Base-by-base conservation (phyloP, 2,888 invertebrate genomes). In the Volucella inanis region DNA sequence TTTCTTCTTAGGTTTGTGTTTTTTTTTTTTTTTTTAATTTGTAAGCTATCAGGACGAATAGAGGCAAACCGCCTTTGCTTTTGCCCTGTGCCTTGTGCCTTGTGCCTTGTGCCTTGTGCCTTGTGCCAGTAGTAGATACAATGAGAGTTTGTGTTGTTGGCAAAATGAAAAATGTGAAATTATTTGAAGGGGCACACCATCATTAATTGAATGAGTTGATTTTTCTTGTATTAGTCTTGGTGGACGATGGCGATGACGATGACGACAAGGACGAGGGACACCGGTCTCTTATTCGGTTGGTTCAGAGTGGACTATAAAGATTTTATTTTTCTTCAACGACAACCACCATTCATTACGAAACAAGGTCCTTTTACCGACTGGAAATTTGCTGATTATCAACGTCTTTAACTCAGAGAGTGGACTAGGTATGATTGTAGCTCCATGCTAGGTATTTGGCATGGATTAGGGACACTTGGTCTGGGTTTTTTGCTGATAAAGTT, bases 151-250 rank as follows among this genome's bases (percentile, higher is more conserved):
- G 67, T 80, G 76, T 72, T 72, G 80, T 80, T 80, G 80, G 76
- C 71, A 62, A 85, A 81, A 80, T 80, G 85, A 85, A 85, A 85
- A 80, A 85, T 85, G 85, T 72, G 85, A 80, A 85, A 85, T 85
- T 85, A 85, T 85, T 85, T 81, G 85, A 81, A 75, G 70, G 65
- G 84, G 72, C 71, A 18, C 76, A 68, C 71, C 80, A 85, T 85
- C 80, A 85, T 80, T 85, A 85, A 85, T 85, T 85, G 80, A 85
- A 85, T 80, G 76, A 85, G 85, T 80, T 85, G 80, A 80, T 76
- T 85, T 72, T 71, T 76, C 71, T 67, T 72, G 50, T 85, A 43
- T 43, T 22, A 52, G 45, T 45, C 18, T 43, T 49, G n/a, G 64
- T 52, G 15, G 77, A 61, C 64, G 70, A 57, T 72, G 14, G 62